Conservation (phyloP, 2,888 invertebrate species). For the Automeris io region DNA sequence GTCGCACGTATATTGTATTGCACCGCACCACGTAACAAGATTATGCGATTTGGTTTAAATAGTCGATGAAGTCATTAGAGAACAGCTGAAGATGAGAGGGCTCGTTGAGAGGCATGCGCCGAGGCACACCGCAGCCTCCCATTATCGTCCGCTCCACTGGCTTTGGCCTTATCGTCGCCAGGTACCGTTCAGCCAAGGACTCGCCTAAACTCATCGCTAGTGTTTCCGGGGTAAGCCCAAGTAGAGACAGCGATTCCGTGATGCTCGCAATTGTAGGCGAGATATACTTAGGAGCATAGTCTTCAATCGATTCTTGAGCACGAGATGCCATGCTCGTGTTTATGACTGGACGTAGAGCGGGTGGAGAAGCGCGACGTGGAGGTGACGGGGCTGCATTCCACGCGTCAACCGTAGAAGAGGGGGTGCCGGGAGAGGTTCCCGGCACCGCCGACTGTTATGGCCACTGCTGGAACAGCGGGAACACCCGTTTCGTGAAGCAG, state of each 20-base stretch:
- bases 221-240: conserved; percentile 61
- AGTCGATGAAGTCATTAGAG: conserved; percentile 79
- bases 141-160: conserved; percentile 35
- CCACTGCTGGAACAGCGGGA: conserved; percentile 85
- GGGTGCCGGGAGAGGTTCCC: conserved; percentile 76
- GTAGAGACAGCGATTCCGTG: conserved; percentile 62
- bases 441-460: conserved; percentile 91
- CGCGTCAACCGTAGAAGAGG: conserved; percentile 44
- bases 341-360: conserved; percentile 64
- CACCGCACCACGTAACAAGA: conserved; percentile 19
- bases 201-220: conserved; percentile 65
- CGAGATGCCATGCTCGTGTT: conserved; percentile 71
- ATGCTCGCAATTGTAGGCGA: conserved; percentile 55
- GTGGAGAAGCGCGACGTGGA: conserved; percentile 61
- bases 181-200: conserved; percentile 64
- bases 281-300: conserved; percentile 40
- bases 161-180: conserved; percentile 59
- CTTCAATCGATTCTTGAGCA: conserved; percentile 37
- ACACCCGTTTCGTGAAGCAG: conserved; percentile 87
- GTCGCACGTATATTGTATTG: conserved; percentile 31
- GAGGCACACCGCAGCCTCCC: conserved; percentile 44
- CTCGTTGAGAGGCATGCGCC: conserved; percentile 35
- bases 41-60: conserved; percentile 79
- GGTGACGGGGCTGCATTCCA: conserved; percentile 60
- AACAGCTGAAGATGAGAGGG: conserved; percentile 75